These are phyloP conservation scores for Hypomecis atomaria DNA, from an alignment of 2,888 invertebrate genomes.

Conservation along the genomic window DNA sequence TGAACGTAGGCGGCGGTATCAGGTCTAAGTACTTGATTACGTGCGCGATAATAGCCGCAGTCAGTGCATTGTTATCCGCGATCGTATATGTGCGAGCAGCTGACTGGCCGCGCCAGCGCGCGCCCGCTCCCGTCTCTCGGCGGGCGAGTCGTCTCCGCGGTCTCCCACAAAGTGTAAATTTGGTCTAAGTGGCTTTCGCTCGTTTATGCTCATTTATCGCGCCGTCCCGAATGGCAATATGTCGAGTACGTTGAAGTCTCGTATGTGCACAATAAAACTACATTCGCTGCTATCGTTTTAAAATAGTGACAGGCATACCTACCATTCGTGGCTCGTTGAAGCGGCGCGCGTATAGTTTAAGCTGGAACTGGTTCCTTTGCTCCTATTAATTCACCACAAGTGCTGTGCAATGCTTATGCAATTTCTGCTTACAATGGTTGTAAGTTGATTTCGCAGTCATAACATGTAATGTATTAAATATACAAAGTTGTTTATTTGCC, in stretches of 20 bases:
- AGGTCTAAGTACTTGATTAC: constrained; percentile 28
- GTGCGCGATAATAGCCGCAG: constrained; percentile 20
- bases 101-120: constrained; percentile 63
- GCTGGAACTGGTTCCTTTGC: constrained; percentile 75
- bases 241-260: constrained; percentile 69
- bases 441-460: constrained; percentile 27
- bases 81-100: constrained; percentile 66
- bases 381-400: constrained; percentile 78
- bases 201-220: constrained; percentile 79
- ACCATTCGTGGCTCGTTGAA: constrained; percentile 70
- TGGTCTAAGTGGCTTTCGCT: constrained; percentile 82
- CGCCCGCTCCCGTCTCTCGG: constrained; percentile 48
- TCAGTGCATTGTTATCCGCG: constrained; percentile 38
- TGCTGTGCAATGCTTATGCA: constrained; percentile 75
- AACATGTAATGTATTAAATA: constrained; percentile 15
- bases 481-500: constrained; percentile 9
- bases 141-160: constrained; percentile 63
- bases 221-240: constrained; percentile 69
- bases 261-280: constrained; percentile 74
- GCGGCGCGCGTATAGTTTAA: constrained; percentile 68
- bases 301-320: constrained; percentile 73
- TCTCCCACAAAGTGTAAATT: constrained; percentile 84
- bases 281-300: constrained; percentile 74
- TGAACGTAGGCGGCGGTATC: constrained; percentile 36
- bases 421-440: constrained; percentile 72